Evolutionary conservation across 2,113 vertebrate genomes (phyloP), one percentile per base, ranked within the genome.

Genomic region (Pomatorhinus ruficollis): DNA sequence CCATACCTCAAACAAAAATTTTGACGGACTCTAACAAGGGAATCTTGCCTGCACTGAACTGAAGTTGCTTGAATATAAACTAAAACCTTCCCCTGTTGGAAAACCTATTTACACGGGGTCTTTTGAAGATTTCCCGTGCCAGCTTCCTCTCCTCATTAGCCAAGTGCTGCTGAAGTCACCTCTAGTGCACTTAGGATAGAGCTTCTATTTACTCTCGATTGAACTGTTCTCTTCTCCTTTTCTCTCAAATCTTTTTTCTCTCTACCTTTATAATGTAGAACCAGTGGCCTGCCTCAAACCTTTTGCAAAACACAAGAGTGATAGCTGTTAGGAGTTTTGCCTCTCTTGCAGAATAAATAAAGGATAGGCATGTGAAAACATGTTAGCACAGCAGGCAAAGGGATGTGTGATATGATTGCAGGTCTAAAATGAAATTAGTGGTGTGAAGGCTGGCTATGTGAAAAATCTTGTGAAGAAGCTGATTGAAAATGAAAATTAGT

Each of bases 401-500:
- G 78, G 91, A 98, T 83, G 77, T 94, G 91, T 95, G 84, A 97
- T 93, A 97, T 75, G 69, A 95, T 47, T 87, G 85, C 78, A 81
- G 74, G 37, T 97, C 97, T 96, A 96, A 97, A 97, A 96, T 87
- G 74, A 97, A 98, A 98, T 98, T 98, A 98, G 89, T 93, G 60
- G 84, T 96, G 94, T 95, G 94, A 97, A 97, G 79, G 76, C 80
- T 95, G 94, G 27, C 44, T 95, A 94, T 93, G 90, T 92, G 97
- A 97, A 98, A 97, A 97, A 91, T 97, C 97, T 66, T 97, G 96
- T 92, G 95, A 97, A 96, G 98, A 98, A 96, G 75, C 40, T 96
- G 96, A 98, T 97, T 98, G 97, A 95, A 98, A 98, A 97, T 88
- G 96, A 98, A 97, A 97, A 97, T 97, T 94, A 97, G 65, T 75